phyloP scores from a whole-genome alignment of 2,888 invertebrate species.

The Baronia brevicornis region DNA sequence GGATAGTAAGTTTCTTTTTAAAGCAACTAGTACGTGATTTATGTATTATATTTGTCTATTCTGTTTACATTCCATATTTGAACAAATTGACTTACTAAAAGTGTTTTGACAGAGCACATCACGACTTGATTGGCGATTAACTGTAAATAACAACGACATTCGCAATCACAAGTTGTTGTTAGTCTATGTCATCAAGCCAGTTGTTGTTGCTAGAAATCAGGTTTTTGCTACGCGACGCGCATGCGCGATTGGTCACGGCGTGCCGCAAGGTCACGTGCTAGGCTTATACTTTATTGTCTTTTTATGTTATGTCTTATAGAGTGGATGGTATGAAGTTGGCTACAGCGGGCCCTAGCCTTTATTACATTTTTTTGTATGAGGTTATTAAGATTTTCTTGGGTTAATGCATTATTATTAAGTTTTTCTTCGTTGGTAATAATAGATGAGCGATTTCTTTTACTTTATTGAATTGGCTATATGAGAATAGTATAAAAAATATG shows the following conservation, averaged over 20 bases:
- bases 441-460: neutral
- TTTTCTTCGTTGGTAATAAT: neutral
- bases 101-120: conserved; percentile 21
- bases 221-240: conserved; percentile 39
- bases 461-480: too few species aligned
- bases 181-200: conserved; percentile 24
- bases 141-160: conserved; percentile 10
- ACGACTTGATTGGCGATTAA: conserved; percentile 11
- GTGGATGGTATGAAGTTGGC: conserved; percentile 4
- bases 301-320: conserved; percentile 10
- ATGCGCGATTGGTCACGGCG: conserved; percentile 39
- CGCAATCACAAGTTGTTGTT: conserved; percentile 20
- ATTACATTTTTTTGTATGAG: conserved; percentile 7
- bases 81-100: conserved; percentile 18
- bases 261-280: conserved; percentile 46
- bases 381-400: neutral
- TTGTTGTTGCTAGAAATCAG: conserved; percentile 39
- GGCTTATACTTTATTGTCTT: conserved; percentile 19
- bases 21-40: too few species aligned
- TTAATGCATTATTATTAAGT: neutral
- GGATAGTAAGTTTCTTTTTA: too few species aligned
- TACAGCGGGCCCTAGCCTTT: conserved; percentile 2
- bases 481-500: too few species aligned
- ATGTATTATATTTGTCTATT: too few species aligned
- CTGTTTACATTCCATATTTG: too few species aligned